A percentile compares a stretch with the other conserved stretches of the same genome.
Conservation (phyloP, 2,888 invertebrate genomes). For the Euzophera pinguis region DNA sequence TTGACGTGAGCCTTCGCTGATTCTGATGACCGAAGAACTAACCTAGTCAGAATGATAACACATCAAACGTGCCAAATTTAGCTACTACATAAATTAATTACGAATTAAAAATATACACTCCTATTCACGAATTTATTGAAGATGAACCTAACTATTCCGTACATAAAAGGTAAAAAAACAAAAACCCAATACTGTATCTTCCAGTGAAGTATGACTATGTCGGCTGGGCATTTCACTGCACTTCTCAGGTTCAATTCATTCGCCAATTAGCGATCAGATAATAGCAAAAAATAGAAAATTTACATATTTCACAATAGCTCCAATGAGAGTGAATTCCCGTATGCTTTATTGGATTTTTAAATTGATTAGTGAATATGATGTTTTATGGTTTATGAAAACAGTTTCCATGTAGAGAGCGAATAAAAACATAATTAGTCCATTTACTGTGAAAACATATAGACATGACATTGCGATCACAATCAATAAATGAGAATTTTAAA, state of each 20-base stretch:
- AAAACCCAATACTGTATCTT: constrained; percentile 14
- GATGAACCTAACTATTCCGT: too few species aligned
- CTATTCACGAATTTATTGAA: too few species aligned
- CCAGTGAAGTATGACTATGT: constrained; percentile 20
- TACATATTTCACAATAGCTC: constrained; percentile 35
- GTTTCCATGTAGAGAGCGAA: neutral
- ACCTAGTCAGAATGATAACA: too few species aligned
- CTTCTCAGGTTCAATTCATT: constrained; percentile 29
- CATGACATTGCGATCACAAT: too few species aligned
- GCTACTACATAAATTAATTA: too few species aligned
- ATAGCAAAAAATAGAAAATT: constrained; percentile 29
- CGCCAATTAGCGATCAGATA: constrained; percentile 27
- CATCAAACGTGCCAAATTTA: too few species aligned
- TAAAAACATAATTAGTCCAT: neutral
- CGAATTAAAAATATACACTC: too few species aligned
- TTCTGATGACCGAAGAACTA: too few species aligned
- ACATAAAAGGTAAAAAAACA: too few species aligned
- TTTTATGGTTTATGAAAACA: constrained; percentile 6
- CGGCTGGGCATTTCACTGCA: constrained; percentile 32
- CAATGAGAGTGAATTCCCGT: constrained; percentile 39
- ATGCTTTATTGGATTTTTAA: constrained; percentile 27
- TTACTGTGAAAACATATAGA: neutral
- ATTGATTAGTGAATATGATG: constrained; percentile 15
- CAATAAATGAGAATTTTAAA: too few species aligned
- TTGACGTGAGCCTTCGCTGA: too few species aligned